Base-by-base conservation (phyloP, 2,888 invertebrate species). In the Cartodere bifasciata region DNA sequence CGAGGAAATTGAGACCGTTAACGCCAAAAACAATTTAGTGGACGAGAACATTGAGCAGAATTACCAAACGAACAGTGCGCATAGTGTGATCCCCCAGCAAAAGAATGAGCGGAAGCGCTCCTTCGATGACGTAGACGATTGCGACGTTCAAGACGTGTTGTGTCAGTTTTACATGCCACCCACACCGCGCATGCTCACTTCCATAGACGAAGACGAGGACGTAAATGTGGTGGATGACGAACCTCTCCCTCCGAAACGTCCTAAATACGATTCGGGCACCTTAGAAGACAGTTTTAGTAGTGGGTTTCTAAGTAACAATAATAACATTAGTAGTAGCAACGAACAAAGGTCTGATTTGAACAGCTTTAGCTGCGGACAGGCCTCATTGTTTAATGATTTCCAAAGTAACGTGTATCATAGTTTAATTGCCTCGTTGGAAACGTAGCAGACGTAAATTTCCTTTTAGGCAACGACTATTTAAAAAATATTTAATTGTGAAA, bases 131-230 rank as follows among this genome's bases (percentile, higher is more conserved):
- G 65, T 70, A 44, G 75, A 75, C 44, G 76, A 76, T 48, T 68
- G 73, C 31, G 66, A 75, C 50, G 72, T 76, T 24, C 73, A 75
- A 43, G 77, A 75, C 46, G 75, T 78, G 4, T 64, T 79, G 36
- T 75, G 74, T 35, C 76, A 78, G 48, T 76, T 77, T 49, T 79
- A 76, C 51, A 72, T 72, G 56, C 71, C 77, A 37, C 75, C 77
- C 7, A 75, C 76, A 2, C 76, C 77, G 15, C 63, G 75, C 32
- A 64, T 77, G 49, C 63, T 78, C 36, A 73, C 77, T 16, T 72
- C 72, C 35, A 72, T 76, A 36, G 75, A 76, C 50, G 75, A 75
- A 39, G 72, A 70, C 38, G 63, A 65, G 38, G 65, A 65, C 37
- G 63, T 60, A 24, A 59, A 61, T 34, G 53, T 55, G 7, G 60